Conservation (phyloP, 2,888 invertebrate genomes). For the Lycaena phlaeas region DNA sequence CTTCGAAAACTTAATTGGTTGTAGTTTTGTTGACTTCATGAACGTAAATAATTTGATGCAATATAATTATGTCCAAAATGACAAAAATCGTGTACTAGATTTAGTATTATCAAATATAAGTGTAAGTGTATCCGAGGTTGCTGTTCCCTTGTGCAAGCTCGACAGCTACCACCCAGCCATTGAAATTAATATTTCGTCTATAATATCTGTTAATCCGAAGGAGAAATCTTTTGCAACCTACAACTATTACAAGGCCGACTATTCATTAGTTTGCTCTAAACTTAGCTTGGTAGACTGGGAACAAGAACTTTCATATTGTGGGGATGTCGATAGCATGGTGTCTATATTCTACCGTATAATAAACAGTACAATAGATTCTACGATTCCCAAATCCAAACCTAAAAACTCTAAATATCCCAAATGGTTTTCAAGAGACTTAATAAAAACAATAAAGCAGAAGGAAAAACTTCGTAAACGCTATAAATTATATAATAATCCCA, state of each 20-base stretch:
- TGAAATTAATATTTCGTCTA: background rate
- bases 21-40: conserved; percentile 5
- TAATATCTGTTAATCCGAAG: no score
- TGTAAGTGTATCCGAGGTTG: background rate
- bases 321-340: conserved; percentile 1
- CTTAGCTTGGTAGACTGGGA: background rate
- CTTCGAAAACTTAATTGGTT: background rate
- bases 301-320: background rate
- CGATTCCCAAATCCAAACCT: background rate
- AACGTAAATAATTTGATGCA: background rate
- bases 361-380: background rate
- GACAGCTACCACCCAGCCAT: conserved; percentile 5
- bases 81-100: conserved; percentile 2
- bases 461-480: conserved; percentile 3
- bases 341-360: background rate
- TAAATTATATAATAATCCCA: background rate
- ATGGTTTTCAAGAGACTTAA: conserved; percentile 4
- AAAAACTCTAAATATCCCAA: background rate
- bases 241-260: conserved; percentile 8
- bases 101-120: background rate
- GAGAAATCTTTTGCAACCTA: background rate
- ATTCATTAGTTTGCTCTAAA: background rate
- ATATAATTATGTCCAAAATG: conserved; percentile 3
- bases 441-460: no score
- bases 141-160: background rate